These are phyloP conservation scores for Cololabis saira DNA, from an alignment of 2,113 vertebrate genomes.

Conservation along the genomic window DNA sequence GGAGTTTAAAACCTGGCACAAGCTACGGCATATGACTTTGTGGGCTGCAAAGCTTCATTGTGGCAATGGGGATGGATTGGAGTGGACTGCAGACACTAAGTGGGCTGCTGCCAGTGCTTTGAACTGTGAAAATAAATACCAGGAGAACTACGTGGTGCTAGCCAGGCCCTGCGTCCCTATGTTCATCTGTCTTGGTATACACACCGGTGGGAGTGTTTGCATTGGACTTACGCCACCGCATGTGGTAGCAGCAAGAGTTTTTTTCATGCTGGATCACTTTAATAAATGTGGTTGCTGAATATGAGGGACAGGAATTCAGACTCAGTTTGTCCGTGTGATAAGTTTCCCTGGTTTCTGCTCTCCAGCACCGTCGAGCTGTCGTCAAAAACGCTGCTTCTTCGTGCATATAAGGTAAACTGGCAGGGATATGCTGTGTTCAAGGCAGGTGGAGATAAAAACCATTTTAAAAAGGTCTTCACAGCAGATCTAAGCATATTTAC, in stretches of 20 bases:
- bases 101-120: slow-evolving; percentile 88
- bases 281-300: slow-evolving; percentile 66
- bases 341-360: slow-evolving; percentile 51
- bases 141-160: slow-evolving; percentile 86
- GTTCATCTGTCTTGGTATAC: slow-evolving; percentile 87
- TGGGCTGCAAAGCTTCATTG: slow-evolving; percentile 80
- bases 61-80: slow-evolving; percentile 81
- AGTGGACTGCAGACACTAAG: slow-evolving; percentile 85
- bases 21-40: slow-evolving; percentile 65
- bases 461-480: too few relatives aligned
- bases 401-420: slow-evolving; percentile 30
- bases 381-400: slow-evolving; percentile 52
- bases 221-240: slow-evolving; percentile 90
- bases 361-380: background rate
- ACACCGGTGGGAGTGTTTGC: slow-evolving; percentile 89
- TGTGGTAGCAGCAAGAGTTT: slow-evolving; percentile 87
- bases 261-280: slow-evolving; percentile 68
- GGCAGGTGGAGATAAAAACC: too few relatives aligned
- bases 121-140: slow-evolving; percentile 94
- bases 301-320: slow-evolving; percentile 45
- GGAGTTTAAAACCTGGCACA: slow-evolving; percentile 83
- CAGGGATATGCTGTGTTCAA: too few relatives aligned
- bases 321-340: slow-evolving; percentile 69
- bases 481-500: too few relatives aligned
- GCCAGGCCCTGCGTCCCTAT: slow-evolving; percentile 80